Evolutionary conservation across 1,140 invertebrate genomes (phyloP).

Genomic region (Drosophila sproati): DNA sequence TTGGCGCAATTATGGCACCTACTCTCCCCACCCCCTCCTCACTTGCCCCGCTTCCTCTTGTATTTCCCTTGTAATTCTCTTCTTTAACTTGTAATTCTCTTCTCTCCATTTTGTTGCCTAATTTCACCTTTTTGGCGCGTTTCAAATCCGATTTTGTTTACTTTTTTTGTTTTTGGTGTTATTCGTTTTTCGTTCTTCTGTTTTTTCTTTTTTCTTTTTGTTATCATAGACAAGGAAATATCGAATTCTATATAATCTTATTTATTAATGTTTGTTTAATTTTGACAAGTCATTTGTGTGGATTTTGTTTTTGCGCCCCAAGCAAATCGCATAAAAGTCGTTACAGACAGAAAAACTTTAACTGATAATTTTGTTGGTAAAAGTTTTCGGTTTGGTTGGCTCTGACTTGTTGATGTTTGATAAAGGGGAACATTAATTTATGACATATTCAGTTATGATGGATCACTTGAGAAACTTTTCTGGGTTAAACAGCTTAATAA

Average conservation of each 20-base stretch:
- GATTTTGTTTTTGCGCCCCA: not conserved
- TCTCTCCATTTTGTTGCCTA: slow-evolving; percentile 19
- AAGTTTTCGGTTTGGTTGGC: not conserved
- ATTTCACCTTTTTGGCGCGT: slow-evolving; percentile 36
- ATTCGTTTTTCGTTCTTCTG: not conserved
- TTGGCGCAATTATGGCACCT: slow-evolving; percentile 24
- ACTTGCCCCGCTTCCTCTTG: no score
- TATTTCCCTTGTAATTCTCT: not conserved
- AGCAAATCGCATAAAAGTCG: not conserved
- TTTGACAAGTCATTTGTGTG: slow-evolving; percentile 25
- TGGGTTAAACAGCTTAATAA: no score
- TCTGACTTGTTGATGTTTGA: slow-evolving; percentile 10
- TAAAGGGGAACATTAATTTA: not conserved
- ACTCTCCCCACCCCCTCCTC: not conserved
- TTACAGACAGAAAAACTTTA: not conserved
- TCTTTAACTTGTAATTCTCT: slow-evolving; percentile 23
- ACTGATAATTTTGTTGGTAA: not conserved
- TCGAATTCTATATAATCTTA: slow-evolving; percentile 19
- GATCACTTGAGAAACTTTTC: no score
- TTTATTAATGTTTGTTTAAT: slow-evolving; percentile 22
- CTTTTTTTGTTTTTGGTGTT: slow-evolving; percentile 1
- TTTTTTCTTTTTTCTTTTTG: not conserved
- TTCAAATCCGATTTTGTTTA: slow-evolving; percentile 28
- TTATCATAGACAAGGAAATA: not conserved
- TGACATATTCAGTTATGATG: no score